These are phyloP conservation scores for Cossypha dichroa DNA, from an alignment of 2,797 vertebrate genomes.

Conservation along the genomic window DNA sequence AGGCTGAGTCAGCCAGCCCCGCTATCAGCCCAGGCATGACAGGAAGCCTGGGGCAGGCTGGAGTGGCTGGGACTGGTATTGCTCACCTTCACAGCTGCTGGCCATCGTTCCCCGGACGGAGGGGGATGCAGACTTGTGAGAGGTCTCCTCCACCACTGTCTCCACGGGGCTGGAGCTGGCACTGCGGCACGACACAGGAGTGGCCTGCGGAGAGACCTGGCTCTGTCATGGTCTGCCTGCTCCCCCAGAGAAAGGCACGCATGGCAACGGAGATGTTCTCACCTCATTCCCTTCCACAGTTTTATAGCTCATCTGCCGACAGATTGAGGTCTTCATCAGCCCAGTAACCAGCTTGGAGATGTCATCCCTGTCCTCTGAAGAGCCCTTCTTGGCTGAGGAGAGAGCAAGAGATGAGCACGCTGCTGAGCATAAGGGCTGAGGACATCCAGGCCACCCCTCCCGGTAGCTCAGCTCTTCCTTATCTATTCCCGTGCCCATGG, in stretches of 20 bases:
- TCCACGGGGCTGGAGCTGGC: constrained; percentile 82
- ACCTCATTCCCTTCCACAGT: constrained; percentile 87
- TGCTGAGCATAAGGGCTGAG: neutral
- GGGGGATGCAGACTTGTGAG: constrained; percentile 84
- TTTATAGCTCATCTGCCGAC: constrained; percentile 90
- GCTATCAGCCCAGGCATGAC: neutral
- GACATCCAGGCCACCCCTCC: neutral
- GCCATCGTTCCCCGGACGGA: constrained; percentile 89
- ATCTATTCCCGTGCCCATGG: neutral
- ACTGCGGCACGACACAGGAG: constrained; percentile 74
- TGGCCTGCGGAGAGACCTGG: constrained; percentile 60
- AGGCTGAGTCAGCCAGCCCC: neutral
- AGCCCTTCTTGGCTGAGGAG: constrained; percentile 82
- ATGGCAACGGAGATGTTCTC: neutral
- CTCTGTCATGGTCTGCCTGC: neutral
- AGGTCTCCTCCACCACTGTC: constrained; percentile 89
- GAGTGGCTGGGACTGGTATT: neutral
- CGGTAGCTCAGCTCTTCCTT: neutral
- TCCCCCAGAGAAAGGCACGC: neutral
- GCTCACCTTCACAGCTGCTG: constrained; percentile 92
- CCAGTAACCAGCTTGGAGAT: constrained; percentile 93
- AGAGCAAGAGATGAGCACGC: neutral
- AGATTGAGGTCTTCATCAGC: constrained; percentile 92
- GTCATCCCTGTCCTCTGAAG: constrained; percentile 87
- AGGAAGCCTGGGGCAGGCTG: neutral